Percentiles rank a stretch among this genome's conserved stretches.
These are phyloP conservation scores for Catostomus latipinnis DNA, from an alignment of 2,797 vertebrate genomes.

Conservation along the genomic window DNA sequence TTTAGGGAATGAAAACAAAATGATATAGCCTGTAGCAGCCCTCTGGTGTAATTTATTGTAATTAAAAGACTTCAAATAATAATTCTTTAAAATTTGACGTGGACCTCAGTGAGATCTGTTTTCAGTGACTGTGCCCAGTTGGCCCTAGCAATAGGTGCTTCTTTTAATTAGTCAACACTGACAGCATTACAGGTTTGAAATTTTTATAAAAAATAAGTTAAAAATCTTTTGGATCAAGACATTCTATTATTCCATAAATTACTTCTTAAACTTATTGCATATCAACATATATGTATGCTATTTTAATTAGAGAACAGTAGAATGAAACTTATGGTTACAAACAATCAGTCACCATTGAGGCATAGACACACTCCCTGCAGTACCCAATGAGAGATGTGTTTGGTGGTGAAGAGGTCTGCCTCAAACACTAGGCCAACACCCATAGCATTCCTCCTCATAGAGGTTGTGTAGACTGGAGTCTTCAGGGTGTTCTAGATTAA, in stretches of 20 bases:
- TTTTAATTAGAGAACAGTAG: background rate
- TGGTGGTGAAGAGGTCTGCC: conserved; percentile 64
- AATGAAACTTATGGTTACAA: background rate
- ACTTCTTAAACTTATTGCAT: too few relatives aligned
- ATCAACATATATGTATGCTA: too few relatives aligned
- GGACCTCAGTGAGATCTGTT: too few relatives aligned
- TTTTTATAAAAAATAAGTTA: background rate
- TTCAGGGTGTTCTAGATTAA: conserved; percentile 85
- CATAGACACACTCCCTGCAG: conserved; percentile 91
- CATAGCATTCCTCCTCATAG: conserved; percentile 91
- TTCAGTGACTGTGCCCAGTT: too few relatives aligned
- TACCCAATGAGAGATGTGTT: conserved; percentile 86
- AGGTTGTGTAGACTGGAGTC: conserved; percentile 95
- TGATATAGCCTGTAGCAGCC: too few relatives aligned
- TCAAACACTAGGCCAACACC: conserved; percentile 92
- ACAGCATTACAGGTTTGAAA: background rate
- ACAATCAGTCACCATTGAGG: conserved; percentile 83
- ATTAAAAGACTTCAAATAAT: too few relatives aligned
- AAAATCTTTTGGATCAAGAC: background rate
- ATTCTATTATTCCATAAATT: background rate
- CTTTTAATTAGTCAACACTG: background rate
- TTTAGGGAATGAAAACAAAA: too few relatives aligned
- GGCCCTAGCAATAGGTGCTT: background rate
- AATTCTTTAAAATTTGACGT: too few relatives aligned
- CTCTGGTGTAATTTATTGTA: too few relatives aligned